Evolutionary conservation across 1,140 invertebrate genomes (phyloP).

Genomic region (Steinernema khuongi): DNA sequence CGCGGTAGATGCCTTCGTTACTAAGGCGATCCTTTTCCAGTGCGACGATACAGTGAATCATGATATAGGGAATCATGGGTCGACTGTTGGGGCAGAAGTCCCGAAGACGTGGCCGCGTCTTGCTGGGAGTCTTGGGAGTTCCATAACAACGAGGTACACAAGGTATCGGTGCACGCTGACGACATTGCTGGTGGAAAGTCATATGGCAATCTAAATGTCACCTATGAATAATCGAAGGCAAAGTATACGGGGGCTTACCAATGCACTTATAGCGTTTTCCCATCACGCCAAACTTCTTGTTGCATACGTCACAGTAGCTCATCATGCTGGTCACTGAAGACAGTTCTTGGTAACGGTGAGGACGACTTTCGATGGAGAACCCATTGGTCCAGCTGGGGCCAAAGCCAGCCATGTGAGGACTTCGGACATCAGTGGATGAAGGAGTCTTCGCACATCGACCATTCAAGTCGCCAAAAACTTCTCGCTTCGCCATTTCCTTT

Average conservation of each 20-base stretch:
- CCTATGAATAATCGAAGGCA: not conserved
- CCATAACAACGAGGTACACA: not conserved
- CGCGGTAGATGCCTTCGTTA: not conserved
- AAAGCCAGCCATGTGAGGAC: not conserved
- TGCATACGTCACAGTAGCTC: constrained; percentile 6
- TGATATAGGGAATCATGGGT: not conserved
- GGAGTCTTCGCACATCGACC: not conserved
- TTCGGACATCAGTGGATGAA: not conserved
- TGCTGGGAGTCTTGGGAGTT: not conserved
- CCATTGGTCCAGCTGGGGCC: constrained; percentile 11
- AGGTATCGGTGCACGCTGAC: not conserved
- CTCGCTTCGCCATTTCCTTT: not conserved
- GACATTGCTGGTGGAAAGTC: not conserved
- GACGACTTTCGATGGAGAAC: not conserved
- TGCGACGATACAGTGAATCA: not conserved
- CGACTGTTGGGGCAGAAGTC: not conserved
- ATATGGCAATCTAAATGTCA: not conserved
- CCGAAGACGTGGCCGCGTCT: not conserved
- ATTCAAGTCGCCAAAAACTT: not conserved
- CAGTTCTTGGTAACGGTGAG: not conserved
- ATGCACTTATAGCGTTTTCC: not conserved
- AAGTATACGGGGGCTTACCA: not conserved
- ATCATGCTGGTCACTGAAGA: not conserved
- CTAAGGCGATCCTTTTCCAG: not conserved
- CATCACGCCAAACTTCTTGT: not conserved